Base-by-base conservation (phyloP, 2,797 vertebrate genomes). In the Tangara arthus region DNA sequence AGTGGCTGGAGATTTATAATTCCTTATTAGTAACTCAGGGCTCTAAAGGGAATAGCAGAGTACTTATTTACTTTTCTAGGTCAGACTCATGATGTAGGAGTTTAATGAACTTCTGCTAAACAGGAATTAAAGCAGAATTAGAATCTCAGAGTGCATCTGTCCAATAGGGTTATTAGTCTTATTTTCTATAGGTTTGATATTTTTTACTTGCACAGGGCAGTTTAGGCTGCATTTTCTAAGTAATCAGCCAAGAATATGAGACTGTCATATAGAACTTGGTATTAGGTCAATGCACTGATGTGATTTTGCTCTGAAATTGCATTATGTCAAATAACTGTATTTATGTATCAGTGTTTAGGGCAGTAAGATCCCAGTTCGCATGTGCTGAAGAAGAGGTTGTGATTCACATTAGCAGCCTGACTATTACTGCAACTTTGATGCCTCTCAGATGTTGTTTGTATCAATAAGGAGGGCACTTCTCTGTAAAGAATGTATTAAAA, bases 61-160 rank as follows among this genome's bases (percentile, higher is more conserved):
- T 89, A 87, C 76, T 95, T 97, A 96, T 91, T 95, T 96, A 96
- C 95, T 95, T 95, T 96, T 89, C 90, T 82, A 93, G 78, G 94
- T 97, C 96, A 96, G 78, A 72, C 77, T 95, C 78, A 76, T 94
- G 93, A 84, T 95, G 78, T 92, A 95, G 95, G 76, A 96, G 89
- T 96, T 96, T 96, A 96, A 96, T 97, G 94, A 96, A 96, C 93
- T 96, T 96, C 83, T 92, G 63, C 90, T 97, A 94, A 97, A 95
- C 61, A 95, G 89, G 87, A 97, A 71, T 71, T 93, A 92, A 93
- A 87, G 75, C 82, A 93, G 87, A 95, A 96, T 96, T 95, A 93
- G 95, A 91, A 94, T 90, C 78, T 93, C 59, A 30, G 72, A 73
- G 49, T 83, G 24, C 56, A 76, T 95, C 76, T 95, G 85, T 92